phyloP scores from a whole-genome alignment of 1,140 invertebrate genomes.

The Bombus consobrinus region DNA sequence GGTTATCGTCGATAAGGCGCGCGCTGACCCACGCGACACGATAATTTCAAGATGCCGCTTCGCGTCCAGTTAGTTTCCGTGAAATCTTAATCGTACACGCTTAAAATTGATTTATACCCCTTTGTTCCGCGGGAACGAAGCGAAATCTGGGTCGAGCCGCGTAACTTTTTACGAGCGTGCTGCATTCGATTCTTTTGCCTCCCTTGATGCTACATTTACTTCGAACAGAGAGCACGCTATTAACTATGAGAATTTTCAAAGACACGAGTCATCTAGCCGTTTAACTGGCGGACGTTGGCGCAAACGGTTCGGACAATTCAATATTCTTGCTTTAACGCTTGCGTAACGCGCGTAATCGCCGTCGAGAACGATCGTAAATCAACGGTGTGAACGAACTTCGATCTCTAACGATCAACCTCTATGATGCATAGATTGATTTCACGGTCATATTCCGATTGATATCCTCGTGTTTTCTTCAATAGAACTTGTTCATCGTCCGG shows the following conservation, averaged over 20 bases:
- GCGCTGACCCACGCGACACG: constrained; percentile 25
- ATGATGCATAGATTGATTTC: neutral
- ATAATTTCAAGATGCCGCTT: constrained; percentile 13
- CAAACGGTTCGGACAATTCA: neutral
- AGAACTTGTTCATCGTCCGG: no score
- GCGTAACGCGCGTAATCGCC: neutral
- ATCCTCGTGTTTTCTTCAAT: neutral
- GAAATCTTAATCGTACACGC: constrained; percentile 1
- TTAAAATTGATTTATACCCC: constrained; percentile 36
- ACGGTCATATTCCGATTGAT: neutral
- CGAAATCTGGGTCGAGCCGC: constrained; percentile 11
- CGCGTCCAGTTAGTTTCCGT: neutral
- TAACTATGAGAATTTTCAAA: neutral
- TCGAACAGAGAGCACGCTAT: neutral
- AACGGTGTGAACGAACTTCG: neutral
- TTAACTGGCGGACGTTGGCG: neutral
- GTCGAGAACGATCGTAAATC: neutral
- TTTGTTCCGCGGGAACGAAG: neutral
- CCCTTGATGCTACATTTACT: neutral
- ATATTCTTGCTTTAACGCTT: neutral
- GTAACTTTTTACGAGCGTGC: neutral
- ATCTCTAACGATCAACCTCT: neutral
- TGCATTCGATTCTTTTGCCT: neutral
- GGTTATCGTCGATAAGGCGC: constrained; percentile 44
- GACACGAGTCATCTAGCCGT: neutral